Base-by-base conservation (phyloP, 2,888 invertebrate genomes). In the Drosophila ezoana region DNA sequence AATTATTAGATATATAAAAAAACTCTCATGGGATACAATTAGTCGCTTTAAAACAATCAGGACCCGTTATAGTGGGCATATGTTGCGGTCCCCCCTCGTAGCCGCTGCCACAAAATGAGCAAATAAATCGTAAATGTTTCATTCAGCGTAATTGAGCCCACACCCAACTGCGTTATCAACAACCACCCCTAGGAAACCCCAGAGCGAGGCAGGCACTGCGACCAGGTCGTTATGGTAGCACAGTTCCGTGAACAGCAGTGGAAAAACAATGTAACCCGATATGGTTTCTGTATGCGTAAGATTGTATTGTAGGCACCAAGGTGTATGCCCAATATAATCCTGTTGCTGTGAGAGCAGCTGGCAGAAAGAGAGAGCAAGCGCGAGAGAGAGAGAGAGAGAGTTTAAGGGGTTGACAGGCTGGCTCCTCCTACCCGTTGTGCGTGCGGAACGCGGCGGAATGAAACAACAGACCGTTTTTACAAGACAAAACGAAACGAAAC, bases 51-150 rank as follows among this genome's bases (percentile, higher is more conserved):
- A 76, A 77, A 77, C 77, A 77, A 77, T 74, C 74, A 72, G 13
- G 37, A 23, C 38, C 40, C 28, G 49, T 10, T 69, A 53, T 37
- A 45, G 57, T 65, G 68, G 76, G 54, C 85, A 85, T 83, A 82
- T 83, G 83, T 72, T 20, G 52, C n/a, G 9, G 16, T 41, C 60
- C 53, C 58, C 63, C 65, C 11, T 56, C 45, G 64, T 32, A 41
- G 35, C 51, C 52, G 43, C 49, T 47, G 77, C 84, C 86, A 45
- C 84, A 70, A 87, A 84, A 87, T 83, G 86, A 87, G 87, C 84
- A 84, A 83, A 84, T 85, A 86, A 86, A 86, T 86, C 82, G 86
- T 84, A 85, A 84, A 84, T 82, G 84, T 79, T 82, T 68, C 82
- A 79, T 76, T 76, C 66, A 73, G 57, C 71, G 76, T 80, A 83